Evolutionary conservation across 2,797 vertebrate genomes (phyloP).

Genomic region (Paguma larvata): DNA sequence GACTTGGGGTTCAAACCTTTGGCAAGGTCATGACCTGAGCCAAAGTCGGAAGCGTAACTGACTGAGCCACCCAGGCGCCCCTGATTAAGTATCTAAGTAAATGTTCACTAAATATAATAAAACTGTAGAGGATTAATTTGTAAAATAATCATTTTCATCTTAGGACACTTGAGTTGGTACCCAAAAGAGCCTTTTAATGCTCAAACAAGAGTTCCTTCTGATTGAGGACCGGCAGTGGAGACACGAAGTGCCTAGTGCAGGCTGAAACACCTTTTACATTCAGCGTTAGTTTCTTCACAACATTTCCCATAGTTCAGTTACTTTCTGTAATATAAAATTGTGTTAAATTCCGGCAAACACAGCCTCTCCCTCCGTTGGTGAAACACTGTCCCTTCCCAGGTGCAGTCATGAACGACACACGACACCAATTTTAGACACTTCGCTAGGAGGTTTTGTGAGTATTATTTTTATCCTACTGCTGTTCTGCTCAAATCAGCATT

Average conservation of each 20-base stretch:
- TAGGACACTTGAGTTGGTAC: not conserved
- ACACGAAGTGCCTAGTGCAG: accelerated
- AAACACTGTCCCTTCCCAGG: accelerated
- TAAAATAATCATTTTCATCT: not conserved
- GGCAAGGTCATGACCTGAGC: no score
- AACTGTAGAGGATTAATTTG: not conserved
- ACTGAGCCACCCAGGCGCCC: no score
- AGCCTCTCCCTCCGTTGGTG: not conserved
- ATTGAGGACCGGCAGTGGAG: accelerated
- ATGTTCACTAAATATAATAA: not conserved
- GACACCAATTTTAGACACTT: no score
- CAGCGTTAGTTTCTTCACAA: not conserved
- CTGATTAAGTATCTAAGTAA: not conserved
- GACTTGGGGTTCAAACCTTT: no score
- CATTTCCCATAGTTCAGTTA: not conserved
- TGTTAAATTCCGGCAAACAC: not conserved
- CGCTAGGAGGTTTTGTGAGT: not conserved
- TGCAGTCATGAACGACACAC: not conserved
- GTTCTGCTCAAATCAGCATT: not conserved
- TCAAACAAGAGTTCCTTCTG: accelerated
- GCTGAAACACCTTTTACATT: not conserved
- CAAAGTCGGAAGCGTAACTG: no score
- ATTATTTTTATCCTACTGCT: not conserved
- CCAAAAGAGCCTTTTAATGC: not conserved
- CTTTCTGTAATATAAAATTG: not conserved